Conservation (phyloP, 2,888 invertebrate species). For the Calephelis perditalis region DNA sequence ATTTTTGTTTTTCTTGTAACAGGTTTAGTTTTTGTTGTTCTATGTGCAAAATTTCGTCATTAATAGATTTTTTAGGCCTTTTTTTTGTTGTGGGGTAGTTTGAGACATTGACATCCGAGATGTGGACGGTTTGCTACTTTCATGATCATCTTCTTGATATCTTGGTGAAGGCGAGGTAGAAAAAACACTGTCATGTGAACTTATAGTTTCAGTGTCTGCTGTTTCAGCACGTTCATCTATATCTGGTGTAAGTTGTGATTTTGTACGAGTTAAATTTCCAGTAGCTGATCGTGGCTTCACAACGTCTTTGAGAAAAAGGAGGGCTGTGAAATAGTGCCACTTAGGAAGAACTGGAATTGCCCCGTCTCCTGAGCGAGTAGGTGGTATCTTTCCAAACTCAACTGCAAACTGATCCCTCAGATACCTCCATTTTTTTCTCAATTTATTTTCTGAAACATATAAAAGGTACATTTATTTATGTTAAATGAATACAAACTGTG, state of each 20-base stretch:
- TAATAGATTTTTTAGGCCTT: no score
- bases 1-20: no score
- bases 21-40: no score
- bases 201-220: neutral
- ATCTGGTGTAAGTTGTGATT: conserved; percentile 4
- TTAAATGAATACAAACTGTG: neutral
- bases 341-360: neutral
- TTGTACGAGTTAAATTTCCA: neutral
- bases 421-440: conserved; percentile 1
- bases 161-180: no score
- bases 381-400: neutral
- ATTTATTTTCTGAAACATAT: conserved; percentile 7
- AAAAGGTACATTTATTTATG: neutral
- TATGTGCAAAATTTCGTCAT: no score
- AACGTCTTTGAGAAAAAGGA: neutral
- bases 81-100: no score
- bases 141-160: no score
- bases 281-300: neutral
- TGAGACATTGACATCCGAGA: no score
- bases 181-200: no score
- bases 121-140: no score
- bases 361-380: conserved; percentile 1
- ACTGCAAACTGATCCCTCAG: neutral
- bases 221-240: conserved; percentile 5
- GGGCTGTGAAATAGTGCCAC: neutral